phyloP scores from a whole-genome alignment of 2,113 vertebrate genomes.

The Monarcha castaneiventris region DNA sequence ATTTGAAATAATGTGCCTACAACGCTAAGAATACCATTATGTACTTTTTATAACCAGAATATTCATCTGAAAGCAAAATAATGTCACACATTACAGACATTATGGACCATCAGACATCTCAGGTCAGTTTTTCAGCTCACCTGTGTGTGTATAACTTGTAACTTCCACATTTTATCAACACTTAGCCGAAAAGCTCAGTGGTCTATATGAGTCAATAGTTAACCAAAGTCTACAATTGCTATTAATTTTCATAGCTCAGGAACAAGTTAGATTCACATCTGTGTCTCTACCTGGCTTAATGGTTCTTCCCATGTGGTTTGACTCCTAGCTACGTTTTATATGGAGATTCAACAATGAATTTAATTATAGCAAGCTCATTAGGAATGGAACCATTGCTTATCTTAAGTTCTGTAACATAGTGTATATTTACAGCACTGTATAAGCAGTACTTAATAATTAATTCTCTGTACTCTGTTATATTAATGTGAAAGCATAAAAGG shows the following conservation, averaged over 20 bases:
- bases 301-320: not conserved
- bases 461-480: not conserved
- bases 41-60: not conserved
- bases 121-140: not conserved
- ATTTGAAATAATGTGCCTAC: not conserved
- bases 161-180: not conserved
- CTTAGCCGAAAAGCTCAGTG: not conserved
- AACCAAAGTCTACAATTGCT: not conserved
- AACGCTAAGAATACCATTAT: not conserved
- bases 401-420: slow-evolving; percentile 30
- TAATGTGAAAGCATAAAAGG: slow-evolving; percentile 35
- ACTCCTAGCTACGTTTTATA: not conserved
- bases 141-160: not conserved
- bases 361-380: slow-evolving; percentile 58
- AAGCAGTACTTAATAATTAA: slow-evolving; percentile 51
- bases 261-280: not conserved
- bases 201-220: not conserved
- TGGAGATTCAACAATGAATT: slow-evolving; percentile 17
- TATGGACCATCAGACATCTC: not conserved
- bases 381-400: slow-evolving; percentile 32
- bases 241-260: not conserved
- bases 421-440: slow-evolving; percentile 39
- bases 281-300: not conserved
- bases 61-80: not conserved
- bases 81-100: not conserved